A percentile compares a stretch with the other conserved stretches of the same genome.
These are phyloP conservation scores for Agrochola macilenta DNA, from an alignment of 2,888 invertebrate species.

Conservation along the genomic window DNA sequence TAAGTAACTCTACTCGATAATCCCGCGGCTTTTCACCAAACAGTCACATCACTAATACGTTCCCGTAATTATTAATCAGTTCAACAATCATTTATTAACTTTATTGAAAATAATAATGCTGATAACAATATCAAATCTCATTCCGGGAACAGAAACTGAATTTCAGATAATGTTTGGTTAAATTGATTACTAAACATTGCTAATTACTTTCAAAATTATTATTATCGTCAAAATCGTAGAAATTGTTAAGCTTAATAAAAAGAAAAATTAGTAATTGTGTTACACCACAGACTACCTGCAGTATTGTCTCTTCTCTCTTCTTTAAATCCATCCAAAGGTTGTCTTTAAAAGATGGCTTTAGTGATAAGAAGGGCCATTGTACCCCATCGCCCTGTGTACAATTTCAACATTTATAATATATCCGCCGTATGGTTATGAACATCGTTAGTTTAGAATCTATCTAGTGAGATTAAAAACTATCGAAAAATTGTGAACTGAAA, in stretches of 20 bases:
- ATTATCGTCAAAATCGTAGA: background rate
- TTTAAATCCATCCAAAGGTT: background rate
- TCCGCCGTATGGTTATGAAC: too few relatives aligned
- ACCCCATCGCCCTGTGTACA: background rate
- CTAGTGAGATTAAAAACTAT: too few relatives aligned
- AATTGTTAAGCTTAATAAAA: background rate
- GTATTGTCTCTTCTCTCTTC: background rate
- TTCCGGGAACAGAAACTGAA: background rate
- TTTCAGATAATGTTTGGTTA: background rate
- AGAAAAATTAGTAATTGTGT: background rate
- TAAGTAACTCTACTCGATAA: background rate
- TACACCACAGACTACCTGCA: background rate
- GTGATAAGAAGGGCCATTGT: background rate
- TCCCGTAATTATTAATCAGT: conserved; percentile 1
- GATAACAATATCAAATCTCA: background rate
- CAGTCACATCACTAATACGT: background rate
- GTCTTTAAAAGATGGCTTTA: background rate
- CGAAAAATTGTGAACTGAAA: too few relatives aligned
- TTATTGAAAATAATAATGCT: background rate
- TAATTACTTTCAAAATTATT: background rate
- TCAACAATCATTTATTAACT: conserved; percentile 1
- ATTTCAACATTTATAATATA: background rate
- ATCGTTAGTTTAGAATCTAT: too few relatives aligned
- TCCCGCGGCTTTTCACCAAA: background rate
- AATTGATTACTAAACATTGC: background rate